Evolutionary conservation across 2,888 invertebrate species (phyloP).

Genomic region (Trissoscelio sp.): DNA sequence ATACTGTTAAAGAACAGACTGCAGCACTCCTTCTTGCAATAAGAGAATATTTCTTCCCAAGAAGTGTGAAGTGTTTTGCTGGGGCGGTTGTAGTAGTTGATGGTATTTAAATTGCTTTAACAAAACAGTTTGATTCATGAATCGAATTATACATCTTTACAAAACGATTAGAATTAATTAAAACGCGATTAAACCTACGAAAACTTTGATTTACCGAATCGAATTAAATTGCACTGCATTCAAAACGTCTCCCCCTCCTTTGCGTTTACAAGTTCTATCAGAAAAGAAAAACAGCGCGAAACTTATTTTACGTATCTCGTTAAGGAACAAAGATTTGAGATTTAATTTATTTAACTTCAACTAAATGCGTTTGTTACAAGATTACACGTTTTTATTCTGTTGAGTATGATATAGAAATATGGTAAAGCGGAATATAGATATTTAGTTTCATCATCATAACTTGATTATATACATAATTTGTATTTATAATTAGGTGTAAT

Average conservation of each 20-base stretch:
- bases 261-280: constrained; percentile 4
- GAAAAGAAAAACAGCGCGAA: constrained; percentile 5
- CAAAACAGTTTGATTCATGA: constrained; percentile 48
- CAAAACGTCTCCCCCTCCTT: not conserved
- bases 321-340: constrained; percentile 12
- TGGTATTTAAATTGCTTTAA: constrained; percentile 54
- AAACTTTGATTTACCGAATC: constrained; percentile 37
- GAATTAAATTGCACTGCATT: constrained; percentile 11
- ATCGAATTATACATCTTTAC: constrained; percentile 46
- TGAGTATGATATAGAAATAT: too few relatives aligned
- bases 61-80: constrained; percentile 36
- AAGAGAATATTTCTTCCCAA: constrained; percentile 35
- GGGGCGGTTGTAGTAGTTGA: constrained; percentile 18
- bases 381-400: not conserved
- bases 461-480: too few relatives aligned
- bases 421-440: too few relatives aligned
- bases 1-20: constrained; percentile 17
- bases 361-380: not conserved
- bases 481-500: too few relatives aligned
- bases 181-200: constrained; percentile 23
- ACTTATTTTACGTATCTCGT: constrained; percentile 1
- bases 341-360: constrained; percentile 1
- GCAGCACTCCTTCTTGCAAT: constrained; percentile 9
- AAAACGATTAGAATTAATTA: constrained; percentile 49
- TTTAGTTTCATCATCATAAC: too few relatives aligned